phyloP scores from a whole-genome alignment of 2,888 invertebrate species.

The Selenia dentaria region DNA sequence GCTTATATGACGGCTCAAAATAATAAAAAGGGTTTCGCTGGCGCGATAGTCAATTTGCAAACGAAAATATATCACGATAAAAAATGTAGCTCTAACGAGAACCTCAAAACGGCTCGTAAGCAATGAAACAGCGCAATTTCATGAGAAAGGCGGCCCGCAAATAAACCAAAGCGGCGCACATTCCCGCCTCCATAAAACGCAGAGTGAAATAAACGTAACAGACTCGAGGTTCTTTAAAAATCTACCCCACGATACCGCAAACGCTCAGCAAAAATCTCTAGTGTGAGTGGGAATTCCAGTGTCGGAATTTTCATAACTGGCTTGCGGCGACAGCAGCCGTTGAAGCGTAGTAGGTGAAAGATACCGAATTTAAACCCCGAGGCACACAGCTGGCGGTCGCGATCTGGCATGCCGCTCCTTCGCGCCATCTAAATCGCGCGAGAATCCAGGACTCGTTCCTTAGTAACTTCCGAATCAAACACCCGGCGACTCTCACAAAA shows the following conservation, averaged over 20 bases:
- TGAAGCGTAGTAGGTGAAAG: conserved; percentile 68
- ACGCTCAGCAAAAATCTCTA: conserved; percentile 77
- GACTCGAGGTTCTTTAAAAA: conserved; percentile 74
- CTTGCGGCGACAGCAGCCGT: conserved; percentile 56
- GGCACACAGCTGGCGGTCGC: conserved; percentile 54
- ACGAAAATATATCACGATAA: conserved; percentile 68
- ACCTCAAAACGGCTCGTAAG: conserved; percentile 77
- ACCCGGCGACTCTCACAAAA: conserved; percentile 50
- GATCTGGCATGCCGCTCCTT: conserved; percentile 39
- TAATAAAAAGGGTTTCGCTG: conserved; percentile 48
- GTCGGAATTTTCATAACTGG: conserved; percentile 82
- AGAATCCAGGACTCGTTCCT: conserved; percentile 55
- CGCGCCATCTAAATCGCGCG: conserved; percentile 37
- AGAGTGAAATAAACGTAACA: conserved; percentile 79
- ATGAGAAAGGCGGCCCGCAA: conserved; percentile 77
- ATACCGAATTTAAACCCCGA: conserved; percentile 69
- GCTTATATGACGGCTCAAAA: conserved; percentile 37
- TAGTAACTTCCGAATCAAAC: conserved; percentile 58
- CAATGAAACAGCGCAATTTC: conserved; percentile 82
- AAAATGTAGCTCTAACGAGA: conserved; percentile 74
- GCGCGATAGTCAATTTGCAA: conserved; percentile 61
- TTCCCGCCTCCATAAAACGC: conserved; percentile 80
- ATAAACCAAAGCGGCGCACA: conserved; percentile 80
- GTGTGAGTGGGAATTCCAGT: conserved; percentile 76
- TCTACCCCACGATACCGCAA: conserved; percentile 73